Percentiles rank a stretch among this genome's conserved stretches.
phyloP scores from a whole-genome alignment of 2,113 vertebrate species.

The Turdus rufiventris region DNA sequence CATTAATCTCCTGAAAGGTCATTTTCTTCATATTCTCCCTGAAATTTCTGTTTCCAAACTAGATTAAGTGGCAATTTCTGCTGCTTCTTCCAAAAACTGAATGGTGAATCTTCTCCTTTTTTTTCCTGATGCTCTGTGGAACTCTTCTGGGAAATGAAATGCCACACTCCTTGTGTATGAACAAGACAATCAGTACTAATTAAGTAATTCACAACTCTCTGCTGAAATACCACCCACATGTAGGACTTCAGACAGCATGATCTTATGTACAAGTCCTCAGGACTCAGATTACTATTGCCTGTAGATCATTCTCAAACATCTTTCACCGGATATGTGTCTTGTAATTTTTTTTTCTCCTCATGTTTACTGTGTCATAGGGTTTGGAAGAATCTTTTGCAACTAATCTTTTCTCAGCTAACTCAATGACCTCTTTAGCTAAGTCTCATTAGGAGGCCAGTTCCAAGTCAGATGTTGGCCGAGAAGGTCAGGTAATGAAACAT shows the following conservation, averaged over 20 bases:
- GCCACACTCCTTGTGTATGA: background rate
- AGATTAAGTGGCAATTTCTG: background rate
- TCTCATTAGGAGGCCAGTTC: background rate
- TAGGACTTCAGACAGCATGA: background rate
- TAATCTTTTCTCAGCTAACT: background rate
- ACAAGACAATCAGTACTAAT: background rate
- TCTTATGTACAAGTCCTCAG: background rate
- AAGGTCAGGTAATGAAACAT: background rate
- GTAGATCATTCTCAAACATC: background rate
- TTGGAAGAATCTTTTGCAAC: background rate
- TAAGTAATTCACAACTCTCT: background rate
- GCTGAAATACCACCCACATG: background rate
- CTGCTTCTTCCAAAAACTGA: background rate
- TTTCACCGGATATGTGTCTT: background rate
- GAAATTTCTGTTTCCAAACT: background rate
- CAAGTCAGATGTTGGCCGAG: background rate
- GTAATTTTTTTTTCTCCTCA: background rate
- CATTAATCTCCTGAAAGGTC: background rate
- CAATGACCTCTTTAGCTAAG: background rate
- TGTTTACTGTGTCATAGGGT: background rate
- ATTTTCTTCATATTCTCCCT: background rate
- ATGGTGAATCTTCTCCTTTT: background rate
- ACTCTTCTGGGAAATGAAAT: background rate
- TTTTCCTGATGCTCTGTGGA: background rate
- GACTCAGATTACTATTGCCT: background rate